phyloP scores from a whole-genome alignment of 2,797 vertebrate species.

The Labeo calbasu region DNA sequence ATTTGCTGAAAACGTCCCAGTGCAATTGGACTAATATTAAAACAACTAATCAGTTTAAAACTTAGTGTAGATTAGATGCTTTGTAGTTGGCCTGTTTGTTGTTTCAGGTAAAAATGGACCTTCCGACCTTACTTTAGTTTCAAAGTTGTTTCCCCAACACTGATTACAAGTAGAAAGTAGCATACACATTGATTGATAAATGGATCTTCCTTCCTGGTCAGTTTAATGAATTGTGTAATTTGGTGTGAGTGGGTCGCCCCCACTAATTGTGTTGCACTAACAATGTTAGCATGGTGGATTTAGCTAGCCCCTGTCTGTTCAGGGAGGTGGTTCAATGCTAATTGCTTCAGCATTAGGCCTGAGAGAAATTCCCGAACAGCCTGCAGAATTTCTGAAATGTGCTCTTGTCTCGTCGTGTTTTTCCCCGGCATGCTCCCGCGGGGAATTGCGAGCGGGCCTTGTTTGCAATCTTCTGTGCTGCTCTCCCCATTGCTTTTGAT shows the following conservation, averaged over 20 bases:
- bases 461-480: conserved; percentile 59
- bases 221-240: conserved; percentile 71
- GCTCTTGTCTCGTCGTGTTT: conserved; percentile 70
- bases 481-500: conserved; percentile 57
- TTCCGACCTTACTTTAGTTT: neutral
- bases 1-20: too few species aligned
- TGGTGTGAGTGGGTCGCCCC: conserved; percentile 64
- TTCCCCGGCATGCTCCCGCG: conserved; percentile 58
- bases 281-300: conserved; percentile 68
- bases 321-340: conserved; percentile 77
- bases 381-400: conserved; percentile 74
- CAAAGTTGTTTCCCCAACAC: neutral
- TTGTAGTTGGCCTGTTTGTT: neutral
- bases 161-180: neutral
- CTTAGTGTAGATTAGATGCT: neutral
- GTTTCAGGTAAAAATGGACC: neutral
- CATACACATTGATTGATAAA: conserved; percentile 33
- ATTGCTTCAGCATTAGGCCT: conserved; percentile 78
- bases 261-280: conserved; percentile 71
- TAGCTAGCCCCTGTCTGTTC: conserved; percentile 71
- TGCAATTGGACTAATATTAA: neutral
- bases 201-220: conserved; percentile 64
- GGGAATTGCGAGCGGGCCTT: conserved; percentile 44
- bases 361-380: conserved; percentile 73
- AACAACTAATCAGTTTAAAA: neutral